Evolutionary conservation across 2,797 vertebrate genomes (phyloP).

Genomic region (Liasis olivaceus): DNA sequence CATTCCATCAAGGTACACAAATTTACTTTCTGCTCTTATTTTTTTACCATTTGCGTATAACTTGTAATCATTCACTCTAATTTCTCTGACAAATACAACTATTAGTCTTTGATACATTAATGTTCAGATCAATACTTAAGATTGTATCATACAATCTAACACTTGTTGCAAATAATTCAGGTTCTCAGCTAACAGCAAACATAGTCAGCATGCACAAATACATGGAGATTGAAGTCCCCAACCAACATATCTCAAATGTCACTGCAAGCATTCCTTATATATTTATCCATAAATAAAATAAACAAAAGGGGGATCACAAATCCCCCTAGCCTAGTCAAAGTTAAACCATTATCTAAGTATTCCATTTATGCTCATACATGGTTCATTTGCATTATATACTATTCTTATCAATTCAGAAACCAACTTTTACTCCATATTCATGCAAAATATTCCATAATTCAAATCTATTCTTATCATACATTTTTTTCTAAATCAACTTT

Average conservation of each 20-base stretch:
- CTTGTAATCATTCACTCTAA: not conserved
- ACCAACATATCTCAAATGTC: not conserved
- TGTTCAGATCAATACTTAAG: not conserved
- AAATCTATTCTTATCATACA: not conserved
- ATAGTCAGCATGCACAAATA: not conserved
- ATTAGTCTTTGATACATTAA: not conserved
- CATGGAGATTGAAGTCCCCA: not conserved
- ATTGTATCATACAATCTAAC: not conserved
- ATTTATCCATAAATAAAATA: not conserved
- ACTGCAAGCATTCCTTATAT: not conserved
- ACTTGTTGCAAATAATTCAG: not conserved
- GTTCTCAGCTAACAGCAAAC: not conserved
- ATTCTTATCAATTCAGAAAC: not conserved
- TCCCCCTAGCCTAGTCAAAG: not conserved
- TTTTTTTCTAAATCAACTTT: not conserved
- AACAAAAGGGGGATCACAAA: not conserved
- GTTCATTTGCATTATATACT: not conserved
- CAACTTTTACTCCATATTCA: not conserved
- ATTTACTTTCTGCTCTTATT: not conserved
- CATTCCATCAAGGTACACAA: not conserved
- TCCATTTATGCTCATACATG: not conserved
- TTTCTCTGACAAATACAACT: not conserved
- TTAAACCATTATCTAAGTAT: not conserved
- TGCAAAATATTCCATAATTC: not conserved
- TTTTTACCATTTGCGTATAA: not conserved